Conservation (phyloP, 2,113 vertebrate species). For the Amphiprion ocellaris region DNA sequence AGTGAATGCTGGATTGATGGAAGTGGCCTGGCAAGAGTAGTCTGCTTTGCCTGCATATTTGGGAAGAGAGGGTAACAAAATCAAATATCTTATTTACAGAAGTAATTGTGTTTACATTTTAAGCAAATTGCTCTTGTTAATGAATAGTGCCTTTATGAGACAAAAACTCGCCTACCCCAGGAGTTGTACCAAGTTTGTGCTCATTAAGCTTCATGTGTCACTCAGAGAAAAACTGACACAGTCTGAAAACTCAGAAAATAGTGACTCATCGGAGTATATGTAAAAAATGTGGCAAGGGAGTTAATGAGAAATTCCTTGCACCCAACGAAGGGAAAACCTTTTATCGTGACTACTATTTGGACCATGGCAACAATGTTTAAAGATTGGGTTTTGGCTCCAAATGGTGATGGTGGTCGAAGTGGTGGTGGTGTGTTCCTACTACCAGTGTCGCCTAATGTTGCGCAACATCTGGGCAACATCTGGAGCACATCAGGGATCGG, state of each 20-base stretch:
- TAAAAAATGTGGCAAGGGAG: conserved; percentile 19
- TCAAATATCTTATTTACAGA: background rate
- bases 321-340: background rate
- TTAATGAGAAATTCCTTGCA: conserved; percentile 38
- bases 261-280: conserved; percentile 43
- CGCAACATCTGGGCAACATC: conserved; percentile 87
- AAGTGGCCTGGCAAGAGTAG: background rate
- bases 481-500: conserved; percentile 74
- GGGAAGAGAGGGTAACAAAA: background rate
- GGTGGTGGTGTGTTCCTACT: conserved; percentile 44
- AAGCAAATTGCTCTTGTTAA: conserved; percentile 2
- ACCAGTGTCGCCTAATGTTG: conserved; percentile 6
- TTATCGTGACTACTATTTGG: conserved; percentile 23
- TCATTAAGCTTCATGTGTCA: conserved; percentile 28
- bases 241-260: conserved; percentile 21
- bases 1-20: conserved; percentile 15
- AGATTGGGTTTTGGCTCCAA: conserved; percentile 28
- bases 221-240: conserved; percentile 55
- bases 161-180: background rate
- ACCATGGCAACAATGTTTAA: background rate
- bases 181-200: conserved; percentile 1
- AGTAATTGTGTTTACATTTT: background rate
- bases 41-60: no score
- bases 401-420: background rate
- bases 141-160: background rate